phyloP scores from a whole-genome alignment of 2,797 vertebrate genomes.

The Oryzias sinensis region DNA sequence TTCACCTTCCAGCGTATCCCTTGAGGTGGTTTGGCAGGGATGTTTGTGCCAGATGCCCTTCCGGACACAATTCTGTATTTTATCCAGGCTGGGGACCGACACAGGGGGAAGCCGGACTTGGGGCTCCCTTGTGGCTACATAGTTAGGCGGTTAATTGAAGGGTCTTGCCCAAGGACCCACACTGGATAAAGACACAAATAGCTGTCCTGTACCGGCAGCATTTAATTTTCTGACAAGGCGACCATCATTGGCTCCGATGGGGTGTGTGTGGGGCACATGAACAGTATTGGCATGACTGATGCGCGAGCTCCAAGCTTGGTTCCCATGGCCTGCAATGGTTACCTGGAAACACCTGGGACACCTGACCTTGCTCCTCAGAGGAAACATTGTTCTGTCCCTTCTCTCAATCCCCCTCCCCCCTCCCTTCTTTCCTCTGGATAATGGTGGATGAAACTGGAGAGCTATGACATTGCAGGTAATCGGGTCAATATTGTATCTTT shows the following conservation, averaged over 20 bases:
- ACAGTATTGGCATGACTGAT: conserved; percentile 22
- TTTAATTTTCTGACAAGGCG: conserved; percentile 1
- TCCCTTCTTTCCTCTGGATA: conserved; percentile 1
- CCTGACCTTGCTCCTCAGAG: conserved; percentile 25
- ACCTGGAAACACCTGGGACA: conserved; percentile 44
- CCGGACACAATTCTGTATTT: no score
- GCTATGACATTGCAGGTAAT: conserved; percentile 1
- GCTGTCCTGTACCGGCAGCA: not conserved
- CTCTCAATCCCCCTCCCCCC: not conserved
- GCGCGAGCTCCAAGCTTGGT: conserved; percentile 9
- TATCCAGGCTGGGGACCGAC: no score
- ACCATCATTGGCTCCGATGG: not conserved
- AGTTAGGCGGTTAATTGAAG: no score
- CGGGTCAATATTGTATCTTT: no score
- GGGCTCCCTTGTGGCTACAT: no score
- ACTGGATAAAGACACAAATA: no score
- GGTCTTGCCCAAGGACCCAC: no score
- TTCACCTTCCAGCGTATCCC: no score
- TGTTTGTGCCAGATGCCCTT: no score
- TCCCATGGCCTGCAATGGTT: conserved; percentile 41
- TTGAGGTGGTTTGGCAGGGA: no score
- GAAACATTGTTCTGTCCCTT: conserved; percentile 24
- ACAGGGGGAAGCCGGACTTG: no score
- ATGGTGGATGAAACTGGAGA: conserved; percentile 20
- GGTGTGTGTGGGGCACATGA: not conserved